Evolutionary conservation across 1,140 invertebrate species (phyloP), one percentile per base, ranked within the genome.

Genomic region (Stegodyphus dumicola): DNA sequence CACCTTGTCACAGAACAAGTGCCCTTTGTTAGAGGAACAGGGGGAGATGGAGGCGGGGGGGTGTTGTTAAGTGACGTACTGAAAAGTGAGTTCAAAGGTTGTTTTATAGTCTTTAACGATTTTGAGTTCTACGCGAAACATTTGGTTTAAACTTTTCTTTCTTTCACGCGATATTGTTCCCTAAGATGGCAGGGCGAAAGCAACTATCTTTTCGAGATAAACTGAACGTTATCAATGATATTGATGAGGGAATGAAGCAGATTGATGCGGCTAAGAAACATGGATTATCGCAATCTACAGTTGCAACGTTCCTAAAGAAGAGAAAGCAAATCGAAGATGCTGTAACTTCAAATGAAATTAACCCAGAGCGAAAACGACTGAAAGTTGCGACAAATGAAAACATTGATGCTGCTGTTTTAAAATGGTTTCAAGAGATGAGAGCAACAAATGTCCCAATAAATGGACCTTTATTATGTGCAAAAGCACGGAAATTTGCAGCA

Each of bases 141-240:
- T n/a, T n/a, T n/a, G n/a, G n/a, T n/a, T n/a, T n/a, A n/a, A n/a
- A n/a, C n/a, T n/a, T n/a, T n/a, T n/a, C n/a, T n/a, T n/a, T n/a
- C n/a, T n/a, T 60, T n/a, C n/a, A n/a, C n/a, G n/a, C n/a, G n/a
- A n/a, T n/a, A n/a, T 33, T 33, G 33, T 33, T 33, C 33, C 33
- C 33, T 33, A 33, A 33, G 33, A 67, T 67, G 66, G 66, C 66
- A 67, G 66, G 66, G 66, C 15, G n/a, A 67, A 67, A 67, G 66
- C 66, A 67, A 67, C 66, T 67, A 17, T 67, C 66, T 17, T 67
- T 67, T 67, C 66, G 17, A 67, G 66, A 67, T 67, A 74, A 83
- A 52, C 87, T 64, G 0, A 48, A 76, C 17, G 1, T 56, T 56
- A 52, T 76, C 53, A 56, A 54, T 17, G 52, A 76, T 76, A 56